These are phyloP conservation scores for Entosphenus tridentatus DNA, from an alignment of 2,113 vertebrate species.

Conservation along the genomic window DNA sequence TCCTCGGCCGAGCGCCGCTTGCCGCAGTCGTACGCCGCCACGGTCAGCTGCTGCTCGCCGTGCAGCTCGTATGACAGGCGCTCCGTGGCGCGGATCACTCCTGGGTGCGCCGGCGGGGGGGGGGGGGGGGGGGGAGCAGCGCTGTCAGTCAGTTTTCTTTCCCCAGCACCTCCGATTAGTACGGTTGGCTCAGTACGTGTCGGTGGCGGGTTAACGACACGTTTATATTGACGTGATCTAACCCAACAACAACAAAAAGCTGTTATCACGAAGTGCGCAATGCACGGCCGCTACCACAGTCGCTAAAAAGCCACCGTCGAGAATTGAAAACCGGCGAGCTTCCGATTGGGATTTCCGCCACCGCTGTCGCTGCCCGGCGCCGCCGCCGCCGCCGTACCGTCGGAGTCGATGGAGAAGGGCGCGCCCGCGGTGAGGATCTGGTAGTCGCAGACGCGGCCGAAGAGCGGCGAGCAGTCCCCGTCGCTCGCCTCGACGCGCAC, in stretches of 20 bases:
- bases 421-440: conserved; percentile 77
- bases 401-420: conserved; percentile 72
- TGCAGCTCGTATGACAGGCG: conserved; percentile 70
- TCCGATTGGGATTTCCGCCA: too few species aligned
- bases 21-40: conserved; percentile 86
- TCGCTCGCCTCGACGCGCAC: conserved; percentile 61
- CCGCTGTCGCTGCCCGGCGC: too few species aligned
- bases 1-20: conserved; percentile 79
- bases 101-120: conserved; percentile 18
- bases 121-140: too few species aligned
- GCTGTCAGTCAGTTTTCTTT: conserved; percentile 3
- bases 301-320: too few species aligned
- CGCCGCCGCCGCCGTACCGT: conserved; percentile 33
- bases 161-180: background rate
- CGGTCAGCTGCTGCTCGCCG: conserved; percentile 67
- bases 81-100: conserved; percentile 82
- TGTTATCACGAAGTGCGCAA: background rate
- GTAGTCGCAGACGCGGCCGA: conserved; percentile 93
- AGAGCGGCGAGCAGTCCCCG: conserved; percentile 88
- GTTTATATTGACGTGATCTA: background rate
- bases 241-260: conserved; percentile 5
- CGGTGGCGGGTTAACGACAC: background rate
- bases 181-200: background rate
- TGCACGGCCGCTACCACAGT: too few species aligned
- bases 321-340: too few species aligned